Evolutionary conservation across 2,797 vertebrate genomes (phyloP), one percentile per base, ranked within the genome.

Genomic region (Neoniphon sammara): DNA sequence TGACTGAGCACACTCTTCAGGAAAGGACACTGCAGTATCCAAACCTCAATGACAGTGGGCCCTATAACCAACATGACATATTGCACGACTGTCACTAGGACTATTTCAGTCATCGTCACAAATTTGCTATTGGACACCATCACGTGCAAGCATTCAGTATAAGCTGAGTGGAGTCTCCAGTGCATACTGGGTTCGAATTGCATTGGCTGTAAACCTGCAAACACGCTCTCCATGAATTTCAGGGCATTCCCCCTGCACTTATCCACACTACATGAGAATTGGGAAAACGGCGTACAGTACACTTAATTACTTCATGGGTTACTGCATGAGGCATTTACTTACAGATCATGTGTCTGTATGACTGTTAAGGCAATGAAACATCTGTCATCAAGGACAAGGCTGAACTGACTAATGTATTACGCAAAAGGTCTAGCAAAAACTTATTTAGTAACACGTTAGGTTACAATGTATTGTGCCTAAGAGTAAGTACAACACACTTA

Each of bases 61-160:
- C 73, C 80, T 88, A 62, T 82, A 59, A 85, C 68, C 59, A 74
- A 76, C 76, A 80, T 72, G 81, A 84, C 81, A 81, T 73, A 61
- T 73, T 61, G 52, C 70, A 85, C 67, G 62, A 85, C 78, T 88
- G 83, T 73, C 73, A 75, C 80, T 30, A 2, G 53, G 53, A 82
- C 88, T 91, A 92, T 92, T 91, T 89, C 50, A 65, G 87, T 73
- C 83, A 49, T 74, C 2, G 30, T 61, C 55, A 60, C 57, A 76
- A 75, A 61, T 73, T 83, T 82, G 67, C 70, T 65, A 57, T 81
- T 82, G 83, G 84, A 78, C 83, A 86, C 72, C 0, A 5, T 91
- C 82, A 81, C 73, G 47, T 85, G 88, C 65, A 9, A n/a, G 56
- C 74, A 34, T 72, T 70, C 17, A 31, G 65, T 17, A 21, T 55